Evolutionary conservation across 1,140 invertebrate species (phyloP).

Genomic region (Rhizoglyphus robini): DNA sequence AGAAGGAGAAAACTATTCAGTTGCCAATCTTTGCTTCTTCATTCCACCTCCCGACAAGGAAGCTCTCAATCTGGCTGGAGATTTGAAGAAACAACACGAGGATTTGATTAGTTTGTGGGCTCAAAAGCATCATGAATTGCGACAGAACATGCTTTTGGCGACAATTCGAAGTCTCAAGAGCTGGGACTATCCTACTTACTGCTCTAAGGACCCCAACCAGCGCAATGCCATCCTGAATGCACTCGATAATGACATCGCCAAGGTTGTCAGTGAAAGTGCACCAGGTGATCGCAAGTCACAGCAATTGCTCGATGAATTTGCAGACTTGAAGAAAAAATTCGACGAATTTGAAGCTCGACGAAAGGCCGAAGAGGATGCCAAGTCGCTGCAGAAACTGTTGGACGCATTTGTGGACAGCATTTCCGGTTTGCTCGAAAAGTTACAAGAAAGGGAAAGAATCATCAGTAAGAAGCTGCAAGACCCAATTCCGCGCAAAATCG

Average conservation of each 20-base stretch:
- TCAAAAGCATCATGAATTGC: conserved; percentile 77
- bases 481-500: conserved; percentile 64
- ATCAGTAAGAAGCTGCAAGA: conserved; percentile 63
- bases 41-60: conserved; percentile 74
- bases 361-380: conserved; percentile 34
- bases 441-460: conserved; percentile 70
- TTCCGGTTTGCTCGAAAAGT: conserved; percentile 52
- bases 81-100: conserved; percentile 72
- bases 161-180: conserved; percentile 91
- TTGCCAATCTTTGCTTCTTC: conserved; percentile 76
- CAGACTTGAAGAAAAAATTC: conserved; percentile 86
- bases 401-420: conserved; percentile 71
- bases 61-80: conserved; percentile 66
- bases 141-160: conserved; percentile 96
- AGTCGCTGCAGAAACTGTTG: conserved; percentile 36
- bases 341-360: conserved; percentile 77
- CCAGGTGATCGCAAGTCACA: conserved; percentile 79
- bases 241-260: conserved; percentile 91
- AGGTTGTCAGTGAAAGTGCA: conserved; percentile 79
- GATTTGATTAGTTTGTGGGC: conserved; percentile 82
- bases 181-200: conserved; percentile 61
- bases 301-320: conserved; percentile 74
- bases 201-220: conserved; percentile 74
- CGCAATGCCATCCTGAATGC: conserved; percentile 84
- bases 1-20: conserved; percentile 62